A percentile compares a stretch with the other conserved stretches of the same genome.
Evolutionary conservation across 2,888 invertebrate genomes (phyloP).

Genomic region (Dusona sp.): DNA sequence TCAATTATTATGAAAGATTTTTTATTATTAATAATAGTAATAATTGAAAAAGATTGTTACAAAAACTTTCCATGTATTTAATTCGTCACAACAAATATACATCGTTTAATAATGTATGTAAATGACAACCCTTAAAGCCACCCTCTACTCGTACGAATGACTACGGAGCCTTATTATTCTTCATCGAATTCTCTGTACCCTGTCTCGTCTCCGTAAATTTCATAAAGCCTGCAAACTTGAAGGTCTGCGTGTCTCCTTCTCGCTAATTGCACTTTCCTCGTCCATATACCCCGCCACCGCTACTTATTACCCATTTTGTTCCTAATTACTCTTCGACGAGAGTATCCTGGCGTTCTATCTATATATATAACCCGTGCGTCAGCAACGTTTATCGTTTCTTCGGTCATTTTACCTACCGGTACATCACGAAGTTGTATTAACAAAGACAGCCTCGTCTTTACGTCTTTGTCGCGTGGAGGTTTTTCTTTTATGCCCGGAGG

Average conservation of each 20-base stretch:
- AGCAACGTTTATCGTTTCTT: conserved; percentile 64
- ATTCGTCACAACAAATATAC: not conserved
- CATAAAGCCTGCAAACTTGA: conserved; percentile 35
- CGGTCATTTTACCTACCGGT: conserved; percentile 55
- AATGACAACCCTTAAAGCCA: not conserved
- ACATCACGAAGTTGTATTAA: conserved; percentile 54
- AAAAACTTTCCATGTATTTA: not conserved
- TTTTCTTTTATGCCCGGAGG: conserved; percentile 32
- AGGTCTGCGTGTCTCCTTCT: conserved; percentile 45
- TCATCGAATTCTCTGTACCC: conserved; percentile 6
- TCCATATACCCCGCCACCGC: conserved; percentile 28
- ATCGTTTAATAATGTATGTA: not conserved
- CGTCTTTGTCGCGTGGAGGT: conserved; percentile 2
- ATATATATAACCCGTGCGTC: conserved; percentile 26
- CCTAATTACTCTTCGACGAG: conserved; percentile 66
- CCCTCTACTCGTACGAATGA: not conserved
- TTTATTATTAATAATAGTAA: not conserved
- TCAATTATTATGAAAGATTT: not conserved
- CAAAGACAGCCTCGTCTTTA: conserved; percentile 28
- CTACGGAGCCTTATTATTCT: not conserved
- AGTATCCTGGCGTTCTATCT: conserved; percentile 36
- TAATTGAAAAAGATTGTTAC: not conserved
- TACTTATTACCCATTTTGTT: conserved; percentile 63
- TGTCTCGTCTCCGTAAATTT: conserved; percentile 47
- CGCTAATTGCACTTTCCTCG: conserved; percentile 59